phyloP scores from a whole-genome alignment of 1,140 invertebrate genomes.

The Geopemphigus sp. region DNA sequence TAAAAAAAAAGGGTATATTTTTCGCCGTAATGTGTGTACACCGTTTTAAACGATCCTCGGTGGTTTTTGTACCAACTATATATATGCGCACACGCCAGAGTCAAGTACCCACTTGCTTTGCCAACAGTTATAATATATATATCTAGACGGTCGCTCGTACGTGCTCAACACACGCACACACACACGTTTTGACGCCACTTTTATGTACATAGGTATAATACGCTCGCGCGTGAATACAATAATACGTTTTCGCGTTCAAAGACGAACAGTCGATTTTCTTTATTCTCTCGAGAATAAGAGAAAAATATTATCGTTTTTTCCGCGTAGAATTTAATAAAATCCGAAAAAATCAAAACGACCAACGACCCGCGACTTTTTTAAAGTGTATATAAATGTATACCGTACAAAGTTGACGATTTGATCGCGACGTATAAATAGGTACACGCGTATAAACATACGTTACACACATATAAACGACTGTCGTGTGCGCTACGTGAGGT shows the following conservation, averaged over 20 bases:
- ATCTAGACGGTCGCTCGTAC: too few species aligned
- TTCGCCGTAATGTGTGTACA: not conserved
- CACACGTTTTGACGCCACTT: slow-evolving; percentile 19
- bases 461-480: too few species aligned
- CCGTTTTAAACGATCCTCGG: slow-evolving; percentile 30
- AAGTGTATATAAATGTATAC: not conserved
- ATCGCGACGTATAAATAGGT: too few species aligned
- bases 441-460: not conserved
- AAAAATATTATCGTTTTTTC: not conserved
- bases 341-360: not conserved
- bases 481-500: too few species aligned
- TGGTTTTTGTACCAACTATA: not conserved
- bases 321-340: too few species aligned
- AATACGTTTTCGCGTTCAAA: not conserved
- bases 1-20: not conserved
- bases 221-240: not conserved
- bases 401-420: not conserved
- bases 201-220: not conserved
- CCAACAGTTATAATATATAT: too few species aligned
- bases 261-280: not conserved
- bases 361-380: not conserved
- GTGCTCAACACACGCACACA: not conserved
- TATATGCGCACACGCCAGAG: not conserved
- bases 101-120: slow-evolving; percentile 45
- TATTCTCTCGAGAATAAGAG: too few species aligned